Percentiles rank a stretch among this genome's conserved stretches.
Conservation (phyloP, 2,797 vertebrate species). For the Okamejei kenojei region DNA sequence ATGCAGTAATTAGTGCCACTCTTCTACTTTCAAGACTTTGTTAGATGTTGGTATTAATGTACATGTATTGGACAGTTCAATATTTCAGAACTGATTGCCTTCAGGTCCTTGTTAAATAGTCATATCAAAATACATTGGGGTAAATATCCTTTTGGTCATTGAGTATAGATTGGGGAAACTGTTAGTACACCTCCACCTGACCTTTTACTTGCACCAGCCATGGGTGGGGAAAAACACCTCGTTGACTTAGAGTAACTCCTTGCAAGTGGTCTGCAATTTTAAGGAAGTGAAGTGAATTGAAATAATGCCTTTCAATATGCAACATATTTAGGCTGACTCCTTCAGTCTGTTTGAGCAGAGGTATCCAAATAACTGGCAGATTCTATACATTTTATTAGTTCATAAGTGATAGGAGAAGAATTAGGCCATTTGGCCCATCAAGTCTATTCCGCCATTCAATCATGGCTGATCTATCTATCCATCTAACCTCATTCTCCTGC, state of each 20-base stretch:
- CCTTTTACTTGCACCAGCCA: neutral
- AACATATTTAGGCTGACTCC: neutral
- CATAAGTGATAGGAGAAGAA: too few relatives aligned
- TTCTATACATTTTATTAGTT: neutral
- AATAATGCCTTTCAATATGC: neutral
- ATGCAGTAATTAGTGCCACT: constrained; percentile 18
- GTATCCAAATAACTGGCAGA: neutral
- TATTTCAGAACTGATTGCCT: neutral
- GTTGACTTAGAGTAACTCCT: too few relatives aligned
- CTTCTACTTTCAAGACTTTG: neutral
- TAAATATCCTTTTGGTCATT: neutral
- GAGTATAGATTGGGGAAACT: neutral
- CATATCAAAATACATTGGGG: neutral
- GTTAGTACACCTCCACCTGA: neutral
- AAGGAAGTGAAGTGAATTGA: neutral
- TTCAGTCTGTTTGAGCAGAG: neutral
- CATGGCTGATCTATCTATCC: too few relatives aligned
- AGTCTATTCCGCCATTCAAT: too few relatives aligned
- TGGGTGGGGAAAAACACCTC: neutral
- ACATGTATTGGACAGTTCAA: constrained; percentile 3
- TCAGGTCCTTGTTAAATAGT: neutral
- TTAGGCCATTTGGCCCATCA: too few relatives aligned
- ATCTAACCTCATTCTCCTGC: too few relatives aligned
- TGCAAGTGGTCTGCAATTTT: neutral
- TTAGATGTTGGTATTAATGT: constrained; percentile 1